Percentiles rank a stretch among this genome's conserved stretches.
Evolutionary conservation across 1,140 invertebrate genomes (phyloP).

Genomic region (Cyrtorhinus lividipennis): DNA sequence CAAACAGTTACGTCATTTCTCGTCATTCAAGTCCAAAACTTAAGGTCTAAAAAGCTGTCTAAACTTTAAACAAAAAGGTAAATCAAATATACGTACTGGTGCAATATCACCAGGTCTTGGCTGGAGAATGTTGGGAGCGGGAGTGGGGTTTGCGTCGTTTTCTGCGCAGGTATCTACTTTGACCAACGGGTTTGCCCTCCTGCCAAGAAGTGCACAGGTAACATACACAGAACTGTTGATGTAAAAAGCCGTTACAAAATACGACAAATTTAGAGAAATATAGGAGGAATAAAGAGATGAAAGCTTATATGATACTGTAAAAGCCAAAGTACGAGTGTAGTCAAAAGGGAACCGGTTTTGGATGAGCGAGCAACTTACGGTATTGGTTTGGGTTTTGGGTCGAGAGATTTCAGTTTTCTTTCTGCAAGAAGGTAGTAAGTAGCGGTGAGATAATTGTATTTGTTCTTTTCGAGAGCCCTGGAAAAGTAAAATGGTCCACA

Average conservation of each 20-base stretch:
- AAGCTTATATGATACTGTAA: too few species aligned
- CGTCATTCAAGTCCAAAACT: too few species aligned
- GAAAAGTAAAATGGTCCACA: too few species aligned
- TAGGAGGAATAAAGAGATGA: too few species aligned
- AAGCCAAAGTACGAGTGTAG: too few species aligned
- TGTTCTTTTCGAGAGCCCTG: slow-evolving; percentile 84
- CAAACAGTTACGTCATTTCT: too few species aligned
- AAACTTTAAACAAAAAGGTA: too few species aligned
- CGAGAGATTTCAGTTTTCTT: slow-evolving; percentile 61
- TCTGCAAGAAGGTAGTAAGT: slow-evolving; percentile 96
- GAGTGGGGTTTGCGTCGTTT: slow-evolving; percentile 12
- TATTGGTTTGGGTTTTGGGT: slow-evolving; percentile 38
- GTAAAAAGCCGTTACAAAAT: too few species aligned
- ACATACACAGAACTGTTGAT: neutral
- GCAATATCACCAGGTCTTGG: slow-evolving; percentile 19
- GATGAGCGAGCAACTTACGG: too few species aligned
- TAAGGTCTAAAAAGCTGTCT: too few species aligned
- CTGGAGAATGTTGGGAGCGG: slow-evolving; percentile 5
- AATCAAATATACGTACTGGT: slow-evolving; percentile 10
- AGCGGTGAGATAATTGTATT: slow-evolving; percentile 96
- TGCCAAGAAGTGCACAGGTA: slow-evolving; percentile 4
- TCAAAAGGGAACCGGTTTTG: too few species aligned
- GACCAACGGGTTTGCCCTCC: slow-evolving; percentile 16
- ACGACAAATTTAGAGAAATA: too few species aligned
- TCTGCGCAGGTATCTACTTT: slow-evolving; percentile 22